phyloP scores from a whole-genome alignment of 2,888 invertebrate genomes.

The Dione vanillae region DNA sequence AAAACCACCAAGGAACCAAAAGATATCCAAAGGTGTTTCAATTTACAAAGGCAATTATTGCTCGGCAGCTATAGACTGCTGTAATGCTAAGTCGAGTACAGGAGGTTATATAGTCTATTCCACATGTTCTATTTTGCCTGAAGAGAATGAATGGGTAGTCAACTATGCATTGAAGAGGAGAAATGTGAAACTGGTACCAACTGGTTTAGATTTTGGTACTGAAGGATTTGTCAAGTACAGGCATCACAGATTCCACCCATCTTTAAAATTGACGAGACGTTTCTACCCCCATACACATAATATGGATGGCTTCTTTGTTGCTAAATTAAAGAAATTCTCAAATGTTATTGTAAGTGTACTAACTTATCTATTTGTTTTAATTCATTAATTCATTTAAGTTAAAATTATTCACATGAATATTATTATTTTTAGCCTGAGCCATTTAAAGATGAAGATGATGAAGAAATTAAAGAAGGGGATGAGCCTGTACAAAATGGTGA shows the following conservation, averaged over 20 bases:
- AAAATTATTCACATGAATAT: background rate
- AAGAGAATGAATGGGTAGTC: slow-evolving; percentile 99
- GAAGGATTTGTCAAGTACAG: slow-evolving; percentile 96
- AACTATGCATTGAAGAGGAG: slow-evolving; percentile 97
- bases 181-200: slow-evolving; percentile 96
- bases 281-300: slow-evolving; percentile 99
- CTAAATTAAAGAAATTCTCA: slow-evolving; percentile 98
- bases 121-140: slow-evolving; percentile 98
- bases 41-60: slow-evolving; percentile 95
- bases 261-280: slow-evolving; percentile 92
- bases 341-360: slow-evolving; percentile 85
- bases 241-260: slow-evolving; percentile 94
- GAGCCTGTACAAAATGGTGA: slow-evolving; percentile 61
- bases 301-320: slow-evolving; percentile 99
- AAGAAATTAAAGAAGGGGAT: slow-evolving; percentile 54
- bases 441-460: slow-evolving; percentile 75
- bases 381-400: background rate
- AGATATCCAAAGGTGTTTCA: slow-evolving; percentile 96
- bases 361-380: background rate
- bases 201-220: slow-evolving; percentile 97
- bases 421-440: slow-evolving; percentile 69
- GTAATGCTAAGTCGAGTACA: slow-evolving; percentile 94
- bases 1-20: slow-evolving; percentile 95
- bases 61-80: slow-evolving; percentile 98
- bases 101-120: slow-evolving; percentile 99